Evolutionary conservation across 2,888 invertebrate genomes (phyloP).

Genomic region (Callyntrura sp.): DNA sequence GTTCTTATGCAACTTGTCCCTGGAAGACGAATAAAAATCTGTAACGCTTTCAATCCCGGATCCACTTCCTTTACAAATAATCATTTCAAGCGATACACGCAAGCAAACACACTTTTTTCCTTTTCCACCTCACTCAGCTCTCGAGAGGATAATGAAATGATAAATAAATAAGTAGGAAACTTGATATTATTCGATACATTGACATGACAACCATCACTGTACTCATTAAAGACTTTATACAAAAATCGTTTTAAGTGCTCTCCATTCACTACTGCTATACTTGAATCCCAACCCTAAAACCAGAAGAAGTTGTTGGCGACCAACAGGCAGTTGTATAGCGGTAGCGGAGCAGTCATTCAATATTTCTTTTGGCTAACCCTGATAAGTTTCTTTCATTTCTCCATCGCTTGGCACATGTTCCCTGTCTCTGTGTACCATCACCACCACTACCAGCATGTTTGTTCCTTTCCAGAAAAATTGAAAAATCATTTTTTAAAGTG

Average conservation of each 20-base stretch:
- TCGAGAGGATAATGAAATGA: background rate
- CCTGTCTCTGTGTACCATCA: conserved; percentile 70
- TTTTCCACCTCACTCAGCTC: background rate
- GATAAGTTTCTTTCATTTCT: conserved; percentile 11
- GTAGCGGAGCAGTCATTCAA: background rate
- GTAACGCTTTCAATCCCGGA: conserved; percentile 28
- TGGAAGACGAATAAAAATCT: too few relatives aligned
- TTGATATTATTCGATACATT: conserved; percentile 11
- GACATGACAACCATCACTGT: background rate
- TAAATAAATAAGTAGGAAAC: conserved; percentile 1
- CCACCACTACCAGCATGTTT: background rate
- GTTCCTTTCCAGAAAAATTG: conserved; percentile 15
- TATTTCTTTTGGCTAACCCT: background rate
- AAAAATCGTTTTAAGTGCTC: too few relatives aligned
- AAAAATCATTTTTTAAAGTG: conserved; percentile 58
- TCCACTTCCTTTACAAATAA: conserved; percentile 47
- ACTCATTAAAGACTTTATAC: background rate
- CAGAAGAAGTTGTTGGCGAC: background rate
- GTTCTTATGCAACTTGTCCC: too few relatives aligned
- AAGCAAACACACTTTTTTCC: conserved; percentile 9
- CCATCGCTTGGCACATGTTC: conserved; percentile 82
- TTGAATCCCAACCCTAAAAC: conserved; percentile 13
- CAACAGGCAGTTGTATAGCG: too few relatives aligned
- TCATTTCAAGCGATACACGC: background rate
- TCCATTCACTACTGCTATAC: too few relatives aligned